phyloP scores from a whole-genome alignment of 2,888 invertebrate species.

The Drosophila recens region DNA sequence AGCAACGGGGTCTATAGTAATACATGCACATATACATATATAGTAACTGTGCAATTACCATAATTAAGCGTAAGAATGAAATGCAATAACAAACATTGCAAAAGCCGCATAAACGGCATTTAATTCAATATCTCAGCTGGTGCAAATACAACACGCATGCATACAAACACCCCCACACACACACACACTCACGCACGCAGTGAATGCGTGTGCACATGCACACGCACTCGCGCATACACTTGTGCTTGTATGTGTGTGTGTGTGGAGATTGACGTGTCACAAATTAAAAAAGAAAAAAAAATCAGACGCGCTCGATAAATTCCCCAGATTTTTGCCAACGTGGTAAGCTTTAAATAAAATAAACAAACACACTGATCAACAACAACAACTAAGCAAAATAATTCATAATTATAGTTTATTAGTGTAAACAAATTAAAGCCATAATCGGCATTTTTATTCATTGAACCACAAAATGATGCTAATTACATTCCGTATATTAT shows the following conservation, averaged over 20 bases:
- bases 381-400: background rate
- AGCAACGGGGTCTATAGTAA: background rate
- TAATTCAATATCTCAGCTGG: slow-evolving; percentile 41
- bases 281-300: slow-evolving; percentile 27
- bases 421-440: background rate
- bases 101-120: slow-evolving; percentile 28
- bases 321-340: slow-evolving; percentile 39
- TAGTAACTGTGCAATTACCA: background rate
- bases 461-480: slow-evolving; percentile 6
- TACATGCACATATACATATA: background rate
- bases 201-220: slow-evolving; percentile 1
- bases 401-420: background rate
- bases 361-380: slow-evolving; percentile 1
- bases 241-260: slow-evolving; percentile 5
- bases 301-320: slow-evolving; percentile 44
- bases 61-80: slow-evolving; percentile 9
- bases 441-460: background rate
- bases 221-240: slow-evolving; percentile 13
- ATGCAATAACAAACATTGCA: slow-evolving; percentile 17
- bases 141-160: slow-evolving; percentile 14
- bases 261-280: slow-evolving; percentile 65
- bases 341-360: slow-evolving; percentile 31
- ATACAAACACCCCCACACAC: background rate
- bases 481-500: background rate
- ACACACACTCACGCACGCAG: background rate